Percentiles rank a stretch among this genome's conserved stretches.
Conservation (phyloP, 1,140 invertebrate species). For the Prorops nasuta region DNA sequence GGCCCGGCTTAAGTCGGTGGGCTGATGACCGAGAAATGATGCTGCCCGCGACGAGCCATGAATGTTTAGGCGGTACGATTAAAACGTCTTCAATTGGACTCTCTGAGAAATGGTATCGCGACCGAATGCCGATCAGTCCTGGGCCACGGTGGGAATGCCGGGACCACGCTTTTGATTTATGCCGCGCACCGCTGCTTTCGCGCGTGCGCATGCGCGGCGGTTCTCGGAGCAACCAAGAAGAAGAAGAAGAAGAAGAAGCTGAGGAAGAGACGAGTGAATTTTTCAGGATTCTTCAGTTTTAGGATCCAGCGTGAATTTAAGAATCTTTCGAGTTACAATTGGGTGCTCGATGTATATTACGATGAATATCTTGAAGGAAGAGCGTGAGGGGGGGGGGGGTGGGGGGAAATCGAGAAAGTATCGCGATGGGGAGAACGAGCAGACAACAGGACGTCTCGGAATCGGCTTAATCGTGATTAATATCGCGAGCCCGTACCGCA, state of each 20-base stretch:
- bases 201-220: slow-evolving; percentile 8
- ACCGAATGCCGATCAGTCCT: slow-evolving; percentile 41
- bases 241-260: slow-evolving; percentile 5
- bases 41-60: slow-evolving; percentile 16
- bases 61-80: slow-evolving; percentile 37
- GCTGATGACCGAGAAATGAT: slow-evolving; percentile 6
- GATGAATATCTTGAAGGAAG: too few relatives aligned
- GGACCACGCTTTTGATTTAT: slow-evolving; percentile 43
- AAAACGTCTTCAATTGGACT: slow-evolving; percentile 33
- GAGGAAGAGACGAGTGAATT: slow-evolving; percentile 8
- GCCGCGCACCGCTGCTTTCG: slow-evolving; percentile 14
- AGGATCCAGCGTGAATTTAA: too few relatives aligned
- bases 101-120: slow-evolving; percentile 31
- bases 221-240: slow-evolving; percentile 8
- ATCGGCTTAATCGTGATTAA: slow-evolving; percentile 39
- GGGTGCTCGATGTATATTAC: neutral
- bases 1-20: slow-evolving; percentile 7
- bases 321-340: too few relatives aligned
- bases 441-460: slow-evolving; percentile 23
- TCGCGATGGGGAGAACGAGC: slow-evolving; percentile 10
- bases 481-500: slow-evolving; percentile 27
- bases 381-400: neutral
- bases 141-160: slow-evolving; percentile 31
- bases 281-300: too few relatives aligned
- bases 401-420: slow-evolving; percentile 4